Percentiles rank a stretch among this genome's conserved stretches.
These are phyloP conservation scores for Drosophila fulvimacula DNA, from an alignment of 2,888 invertebrate genomes.

Conservation along the genomic window DNA sequence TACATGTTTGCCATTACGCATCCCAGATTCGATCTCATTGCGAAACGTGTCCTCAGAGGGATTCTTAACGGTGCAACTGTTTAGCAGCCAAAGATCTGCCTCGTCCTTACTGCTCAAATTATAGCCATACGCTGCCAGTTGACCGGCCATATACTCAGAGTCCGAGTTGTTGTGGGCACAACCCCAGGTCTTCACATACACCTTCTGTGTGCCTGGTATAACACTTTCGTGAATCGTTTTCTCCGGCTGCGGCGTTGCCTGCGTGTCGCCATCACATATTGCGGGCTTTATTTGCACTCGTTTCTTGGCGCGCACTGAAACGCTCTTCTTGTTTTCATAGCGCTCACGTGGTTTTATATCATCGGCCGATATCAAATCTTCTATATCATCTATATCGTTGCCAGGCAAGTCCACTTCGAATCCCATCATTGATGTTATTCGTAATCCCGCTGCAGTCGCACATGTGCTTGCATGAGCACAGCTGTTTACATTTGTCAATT, in stretches of 20 bases:
- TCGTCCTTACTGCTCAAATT: slow-evolving; percentile 91
- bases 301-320: slow-evolving; percentile 88
- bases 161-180: slow-evolving; percentile 99
- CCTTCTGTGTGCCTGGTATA: slow-evolving; percentile 90
- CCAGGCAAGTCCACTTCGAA: slow-evolving; percentile 60
- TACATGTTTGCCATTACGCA: slow-evolving; percentile 90
- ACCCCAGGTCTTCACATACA: slow-evolving; percentile 98
- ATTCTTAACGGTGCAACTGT: slow-evolving; percentile 99
- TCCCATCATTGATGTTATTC: slow-evolving; percentile 31
- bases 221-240: slow-evolving; percentile 86
- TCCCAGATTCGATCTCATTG: slow-evolving; percentile 93
- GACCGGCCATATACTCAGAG: slow-evolving; percentile 99
- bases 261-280: slow-evolving; percentile 5
- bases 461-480: slow-evolving; percentile 55
- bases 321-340: slow-evolving; percentile 89
- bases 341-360: slow-evolving; percentile 92
- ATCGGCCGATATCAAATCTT: slow-evolving; percentile 92
- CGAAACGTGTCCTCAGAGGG: slow-evolving; percentile 97
- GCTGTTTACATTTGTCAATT: slow-evolving; percentile 48
- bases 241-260: slow-evolving; percentile 1
- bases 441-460: slow-evolving; percentile 23
- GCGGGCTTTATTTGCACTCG: slow-evolving; percentile 68
- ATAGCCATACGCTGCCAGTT: slow-evolving; percentile 95
- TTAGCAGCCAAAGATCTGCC: slow-evolving; percentile 97
- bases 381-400: slow-evolving; percentile 90